These are phyloP conservation scores for Prunella strophiata DNA, from an alignment of 2,797 vertebrate genomes.

Conservation along the genomic window DNA sequence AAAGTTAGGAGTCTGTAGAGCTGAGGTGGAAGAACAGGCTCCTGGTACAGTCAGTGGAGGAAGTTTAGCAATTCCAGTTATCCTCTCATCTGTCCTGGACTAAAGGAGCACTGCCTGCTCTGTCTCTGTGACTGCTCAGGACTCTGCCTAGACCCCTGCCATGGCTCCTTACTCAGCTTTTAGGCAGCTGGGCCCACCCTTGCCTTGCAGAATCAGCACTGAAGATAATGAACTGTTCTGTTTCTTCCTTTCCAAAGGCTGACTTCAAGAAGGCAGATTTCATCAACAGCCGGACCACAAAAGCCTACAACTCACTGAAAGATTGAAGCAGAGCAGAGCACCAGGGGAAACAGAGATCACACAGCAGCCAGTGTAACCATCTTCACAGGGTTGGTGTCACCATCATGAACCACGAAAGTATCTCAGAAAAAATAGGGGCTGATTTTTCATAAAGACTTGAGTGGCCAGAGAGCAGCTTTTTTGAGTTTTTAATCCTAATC, in stretches of 20 bases:
- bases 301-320: constrained; percentile 81
- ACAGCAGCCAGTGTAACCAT: neutral
- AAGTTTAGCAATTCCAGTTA: neutral
- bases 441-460: constrained; percentile 45
- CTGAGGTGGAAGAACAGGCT: neutral
- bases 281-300: constrained; percentile 84
- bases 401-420: neutral
- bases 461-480: neutral
- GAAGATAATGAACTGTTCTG: neutral
- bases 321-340: constrained; percentile 47
- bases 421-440: constrained; percentile 32
- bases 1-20: neutral
- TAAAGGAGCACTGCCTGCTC: neutral
- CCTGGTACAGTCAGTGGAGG: neutral
- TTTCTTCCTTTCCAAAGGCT: constrained; percentile 76
- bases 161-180: neutral
- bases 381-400: neutral
- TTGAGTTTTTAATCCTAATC: constrained; percentile 12
- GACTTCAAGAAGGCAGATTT: constrained; percentile 89
- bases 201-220: neutral
- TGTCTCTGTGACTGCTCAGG: neutral
- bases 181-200: neutral
- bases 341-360: neutral
- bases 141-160: neutral
- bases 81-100: neutral